Evolutionary conservation across 2,113 vertebrate genomes (phyloP), one percentile per base, ranked within the genome.

Genomic region (Chaenocephalus aceratus): DNA sequence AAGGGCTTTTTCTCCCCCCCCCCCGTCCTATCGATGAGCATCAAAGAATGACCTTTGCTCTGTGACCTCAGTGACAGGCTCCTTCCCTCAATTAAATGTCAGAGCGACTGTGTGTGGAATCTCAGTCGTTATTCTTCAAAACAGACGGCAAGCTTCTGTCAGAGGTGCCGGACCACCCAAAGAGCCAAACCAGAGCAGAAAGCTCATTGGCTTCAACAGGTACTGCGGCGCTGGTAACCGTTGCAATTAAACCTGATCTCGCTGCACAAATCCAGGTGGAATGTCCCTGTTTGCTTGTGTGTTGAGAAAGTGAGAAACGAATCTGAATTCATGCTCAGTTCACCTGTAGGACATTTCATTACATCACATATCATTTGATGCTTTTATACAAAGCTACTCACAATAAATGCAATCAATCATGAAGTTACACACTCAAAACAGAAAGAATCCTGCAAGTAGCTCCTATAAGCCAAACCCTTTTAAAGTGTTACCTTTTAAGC

Each of bases 21-120:
- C 10, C 21, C 21, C 18, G 54, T 46, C 16, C 64, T 71, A 52
- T 81, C 83, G 83, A 81, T 87, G 72, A 84, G 83, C 83, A 85
- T 88, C 74, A 85, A 82, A 89, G 77, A 23, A 52, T 75, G 83
- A 90, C 82, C 86, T 93, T 91, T 93, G 86, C 83, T 77, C 79
- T 75, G 52, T 78, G 83, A 90, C 86, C 80, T 80, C 65, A 44
- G 70, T 78, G 78, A 85, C 78, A 77, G 85, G 59, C 77, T 36
- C 63, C 70, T 80, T 85, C 60, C 72, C 60, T 86, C 77, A 84
- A 84, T 89, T 79, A 87, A 86, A 87, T 81, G 67, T 82, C 80
- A 86, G 69, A 78, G 80, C 54, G 68, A 85, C 72, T 74, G 70
- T 77, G 76, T 77, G 76, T 83, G 86, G 80, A 91, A 85, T 89